These are phyloP conservation scores for Diplosoma virens DNA, from an alignment of 23 tunicate species.

Conservation along the genomic window DNA sequence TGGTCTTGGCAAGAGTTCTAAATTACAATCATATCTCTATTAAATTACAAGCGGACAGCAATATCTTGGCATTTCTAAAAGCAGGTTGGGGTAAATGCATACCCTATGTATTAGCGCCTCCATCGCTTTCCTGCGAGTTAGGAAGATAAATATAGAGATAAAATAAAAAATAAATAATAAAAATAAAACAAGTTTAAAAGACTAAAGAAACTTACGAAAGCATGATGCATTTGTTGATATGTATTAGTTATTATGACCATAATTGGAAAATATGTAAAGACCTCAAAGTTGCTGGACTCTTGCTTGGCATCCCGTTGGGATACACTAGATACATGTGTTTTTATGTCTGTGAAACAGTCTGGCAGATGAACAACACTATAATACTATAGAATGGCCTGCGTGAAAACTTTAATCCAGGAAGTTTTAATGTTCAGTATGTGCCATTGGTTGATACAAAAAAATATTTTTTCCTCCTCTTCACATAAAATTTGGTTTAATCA, in stretches of 20 bases:
- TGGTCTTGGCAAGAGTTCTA: no score
- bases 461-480: neutral
- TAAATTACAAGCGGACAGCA: no score
- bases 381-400: constrained; percentile 3
- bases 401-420: neutral
- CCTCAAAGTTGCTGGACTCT: constrained; percentile 7
- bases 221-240: neutral
- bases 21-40: no score
- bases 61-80: no score
- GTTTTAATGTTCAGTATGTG: neutral
- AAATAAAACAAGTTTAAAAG: constrained; percentile 22
- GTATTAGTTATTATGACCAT: neutral
- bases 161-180: no score
- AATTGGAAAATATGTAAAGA: neutral
- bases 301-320: constrained; percentile 4
- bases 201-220: neutral
- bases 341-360: constrained; percentile 5
- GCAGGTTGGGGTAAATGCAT: no score
- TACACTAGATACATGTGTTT: constrained; percentile 20
- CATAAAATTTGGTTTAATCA: neutral
- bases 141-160: no score
- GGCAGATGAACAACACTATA: constrained; percentile 5
- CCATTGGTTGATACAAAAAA: neutral
- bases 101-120: no score
- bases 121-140: no score